These are phyloP conservation scores for Enteromius mattozi DNA, from an alignment of 2,797 vertebrate genomes.

Conservation along the genomic window DNA sequence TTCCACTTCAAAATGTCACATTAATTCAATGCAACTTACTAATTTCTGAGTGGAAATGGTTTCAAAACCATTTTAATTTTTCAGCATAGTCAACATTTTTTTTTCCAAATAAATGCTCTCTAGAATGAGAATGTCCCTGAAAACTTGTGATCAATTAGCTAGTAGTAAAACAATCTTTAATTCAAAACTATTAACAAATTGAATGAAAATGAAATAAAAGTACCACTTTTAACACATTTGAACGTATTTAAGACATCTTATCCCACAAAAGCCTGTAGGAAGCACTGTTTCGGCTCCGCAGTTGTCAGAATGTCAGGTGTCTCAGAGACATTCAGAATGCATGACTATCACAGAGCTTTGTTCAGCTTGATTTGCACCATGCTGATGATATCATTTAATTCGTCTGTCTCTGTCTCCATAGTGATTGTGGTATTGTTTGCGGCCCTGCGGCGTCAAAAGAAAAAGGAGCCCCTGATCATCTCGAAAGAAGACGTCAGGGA, in stretches of 20 bases:
- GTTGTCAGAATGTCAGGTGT: slow-evolving; percentile 11
- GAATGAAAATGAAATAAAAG: not conserved
- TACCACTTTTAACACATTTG: not conserved
- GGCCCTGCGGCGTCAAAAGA: slow-evolving; percentile 92
- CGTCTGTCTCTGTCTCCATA: slow-evolving; percentile 64
- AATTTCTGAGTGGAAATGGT: not conserved
- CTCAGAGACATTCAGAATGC: slow-evolving; percentile 26
- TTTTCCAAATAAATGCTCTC: not conserved
- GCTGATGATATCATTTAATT: slow-evolving; percentile 53
- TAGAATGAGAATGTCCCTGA: not conserved
- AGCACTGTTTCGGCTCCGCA: not conserved
- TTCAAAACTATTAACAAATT: not conserved
- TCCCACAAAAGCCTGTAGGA: not conserved
- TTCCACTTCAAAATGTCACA: not conserved
- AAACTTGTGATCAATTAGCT: not conserved
- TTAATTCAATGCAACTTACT: not conserved
- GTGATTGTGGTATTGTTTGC: slow-evolving; percentile 98
- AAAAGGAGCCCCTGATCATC: slow-evolving; percentile 98
- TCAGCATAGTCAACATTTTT: not conserved
- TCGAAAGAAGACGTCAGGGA: slow-evolving; percentile 98
- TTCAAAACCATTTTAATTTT: not conserved
- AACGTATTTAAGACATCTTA: not conserved
- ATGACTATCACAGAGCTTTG: slow-evolving; percentile 44
- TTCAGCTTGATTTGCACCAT: slow-evolving; percentile 47
- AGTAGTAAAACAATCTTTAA: not conserved